Base-by-base conservation (phyloP, 2,797 vertebrate species). In the Paguma larvata region DNA sequence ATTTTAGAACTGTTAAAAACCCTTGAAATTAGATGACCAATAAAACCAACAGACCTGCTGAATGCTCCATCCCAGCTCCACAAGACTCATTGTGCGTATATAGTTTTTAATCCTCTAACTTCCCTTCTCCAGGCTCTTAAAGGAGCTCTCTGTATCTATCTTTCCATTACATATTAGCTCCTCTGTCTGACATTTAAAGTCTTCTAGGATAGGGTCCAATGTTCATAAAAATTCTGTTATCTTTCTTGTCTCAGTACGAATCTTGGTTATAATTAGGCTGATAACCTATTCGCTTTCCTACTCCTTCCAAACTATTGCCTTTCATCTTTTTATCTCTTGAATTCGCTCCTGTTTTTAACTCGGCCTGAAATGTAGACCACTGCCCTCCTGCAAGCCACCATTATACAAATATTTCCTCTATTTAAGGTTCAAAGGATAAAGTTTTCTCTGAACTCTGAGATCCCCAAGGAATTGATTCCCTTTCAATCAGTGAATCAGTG, bases 151-250 rank as follows among this genome's bases (percentile, higher is more conserved):
- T 18, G 10, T 86, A 2, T 65, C 46, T 3, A 48, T 9, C 4
- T 1, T 53, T 67, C 19, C 6, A 67, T 77, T 8, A 65, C 59
- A 68, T 67, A 82, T n/a, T 79, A 86, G 8, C 25, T 90, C 32
- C 56, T 87, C 44, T 77, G 63, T 25, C 25, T 94, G 88, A 84
- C 48, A 89, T 89, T 95, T 83, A 88, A 73, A 65, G 16, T 46
- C 23, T 89, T 95, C 51, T 62, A 75, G 62, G 63, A 73, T 44
- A 19, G 3, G 1, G 21, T 68, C 59, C 83, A 95, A 67, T 1
- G 16, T 75, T 68, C 80, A 62, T 38, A 73, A 44, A 78, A 82
- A 72, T 89, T 85, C 34, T 59, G 5, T 53, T 53, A 65, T 41
- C 12, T 13, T 85, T 70, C 92, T 67, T 53, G 63, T 80, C 38